phyloP scores from a whole-genome alignment of 2,888 invertebrate genomes.

The Drosophila nr. medialis region DNA sequence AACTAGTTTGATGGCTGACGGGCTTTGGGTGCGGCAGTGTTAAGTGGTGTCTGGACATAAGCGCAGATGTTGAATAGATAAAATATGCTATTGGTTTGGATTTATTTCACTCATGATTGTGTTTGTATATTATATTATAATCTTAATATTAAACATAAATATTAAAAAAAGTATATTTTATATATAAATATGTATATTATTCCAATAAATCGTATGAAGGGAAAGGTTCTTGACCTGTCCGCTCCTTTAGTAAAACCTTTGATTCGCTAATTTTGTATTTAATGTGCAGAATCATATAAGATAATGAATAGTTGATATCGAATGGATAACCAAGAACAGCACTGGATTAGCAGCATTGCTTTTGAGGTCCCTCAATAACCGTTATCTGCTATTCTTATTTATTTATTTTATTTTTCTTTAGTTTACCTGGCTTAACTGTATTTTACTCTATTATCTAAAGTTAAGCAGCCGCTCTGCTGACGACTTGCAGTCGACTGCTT shows the following conservation, averaged over 20 bases:
- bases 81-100: not conserved
- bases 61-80: constrained; percentile 18
- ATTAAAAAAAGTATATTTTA: not conserved
- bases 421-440: not conserved
- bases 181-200: not conserved
- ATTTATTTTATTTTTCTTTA: not conserved
- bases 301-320: not conserved
- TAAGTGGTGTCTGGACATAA: constrained; percentile 42
- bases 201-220: accelerated
- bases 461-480: constrained; percentile 5
- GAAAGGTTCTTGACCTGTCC: not conserved
- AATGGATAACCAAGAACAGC: not conserved
- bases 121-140: not conserved
- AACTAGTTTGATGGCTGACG: constrained; percentile 52
- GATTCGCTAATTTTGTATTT: accelerated
- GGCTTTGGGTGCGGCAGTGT: constrained; percentile 44
- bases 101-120: not conserved
- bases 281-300: not conserved
- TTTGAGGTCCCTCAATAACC: not conserved
- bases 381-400: not conserved
- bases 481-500: constrained; percentile 30
- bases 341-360: not conserved
- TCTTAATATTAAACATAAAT: not conserved
- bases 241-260: not conserved
- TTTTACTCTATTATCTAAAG: not conserved